A percentile compares a stretch with the other conserved stretches of the same genome.
Evolutionary conservation across 2,113 vertebrate genomes (phyloP).

Genomic region (Plecotus auritus): DNA sequence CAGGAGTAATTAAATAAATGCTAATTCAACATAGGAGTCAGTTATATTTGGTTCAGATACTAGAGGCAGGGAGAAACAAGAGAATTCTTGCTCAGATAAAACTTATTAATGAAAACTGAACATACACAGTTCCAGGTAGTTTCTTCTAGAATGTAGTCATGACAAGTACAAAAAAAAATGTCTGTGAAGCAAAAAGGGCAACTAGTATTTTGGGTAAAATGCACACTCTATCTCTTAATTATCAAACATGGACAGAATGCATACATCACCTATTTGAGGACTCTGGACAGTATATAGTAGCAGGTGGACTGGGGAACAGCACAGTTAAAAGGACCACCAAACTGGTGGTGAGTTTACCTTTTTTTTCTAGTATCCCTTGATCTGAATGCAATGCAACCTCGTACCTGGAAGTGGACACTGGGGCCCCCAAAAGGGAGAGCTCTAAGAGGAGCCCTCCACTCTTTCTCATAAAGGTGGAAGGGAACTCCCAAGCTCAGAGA

Average conservation of each 20-base stretch:
- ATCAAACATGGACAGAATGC: not conserved
- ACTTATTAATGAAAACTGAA: constrained; percentile 24
- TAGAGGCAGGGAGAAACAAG: constrained; percentile 33
- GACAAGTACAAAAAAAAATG: constrained; percentile 17
- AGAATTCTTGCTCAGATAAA: constrained; percentile 38
- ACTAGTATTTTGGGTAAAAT: not conserved
- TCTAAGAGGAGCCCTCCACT: not conserved
- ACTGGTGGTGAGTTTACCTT: not conserved
- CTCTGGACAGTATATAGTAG: not conserved
- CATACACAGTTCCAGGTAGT: not conserved
- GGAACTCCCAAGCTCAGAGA: not conserved
- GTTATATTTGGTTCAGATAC: constrained; percentile 36
- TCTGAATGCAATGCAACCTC: not conserved
- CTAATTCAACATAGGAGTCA: constrained; percentile 67
- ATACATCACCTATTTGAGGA: not conserved
- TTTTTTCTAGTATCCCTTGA: not conserved
- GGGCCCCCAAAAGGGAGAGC: not conserved
- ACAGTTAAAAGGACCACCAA: not conserved
- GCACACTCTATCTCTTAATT: not conserved
- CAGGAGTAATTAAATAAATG: constrained; percentile 63
- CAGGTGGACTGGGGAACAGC: not conserved
- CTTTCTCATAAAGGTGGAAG: not conserved
- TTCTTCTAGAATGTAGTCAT: not conserved
- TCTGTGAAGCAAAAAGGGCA: not conserved
- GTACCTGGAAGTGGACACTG: not conserved